These are phyloP conservation scores for Melanotaenia trifasciata DNA, from an alignment of 2,797 vertebrate species.

Conservation along the genomic window DNA sequence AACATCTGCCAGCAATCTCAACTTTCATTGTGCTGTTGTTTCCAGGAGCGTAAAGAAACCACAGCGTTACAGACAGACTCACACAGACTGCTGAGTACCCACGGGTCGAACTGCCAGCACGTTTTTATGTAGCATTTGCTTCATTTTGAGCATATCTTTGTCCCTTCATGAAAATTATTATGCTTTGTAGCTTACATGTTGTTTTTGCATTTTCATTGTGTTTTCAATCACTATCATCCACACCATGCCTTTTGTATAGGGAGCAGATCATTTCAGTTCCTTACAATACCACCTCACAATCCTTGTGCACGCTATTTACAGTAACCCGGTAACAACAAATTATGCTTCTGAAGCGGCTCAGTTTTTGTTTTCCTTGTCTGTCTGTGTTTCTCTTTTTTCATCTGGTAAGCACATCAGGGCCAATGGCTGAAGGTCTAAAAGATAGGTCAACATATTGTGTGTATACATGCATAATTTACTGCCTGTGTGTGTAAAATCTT, in stretches of 20 bases:
- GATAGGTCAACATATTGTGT: conserved; percentile 19
- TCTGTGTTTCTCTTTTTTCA: conserved; percentile 41
- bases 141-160: background rate
- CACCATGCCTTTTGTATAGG: conserved; percentile 54
- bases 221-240: conserved; percentile 69
- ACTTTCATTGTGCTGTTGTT: too few relatives aligned
- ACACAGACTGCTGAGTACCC: too few relatives aligned
- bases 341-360: conserved; percentile 31
- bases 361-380: conserved; percentile 27
- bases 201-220: too few relatives aligned
- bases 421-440: conserved; percentile 9
- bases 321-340: conserved; percentile 66
- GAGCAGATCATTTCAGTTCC: conserved; percentile 69
- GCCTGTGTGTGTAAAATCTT: conserved; percentile 20
- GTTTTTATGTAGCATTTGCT: too few relatives aligned
- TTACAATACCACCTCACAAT: conserved; percentile 58
- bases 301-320: conserved; percentile 33
- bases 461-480: background rate
- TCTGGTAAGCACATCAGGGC: conserved; percentile 40
- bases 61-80: too few relatives aligned
- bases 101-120: too few relatives aligned
- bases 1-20: too few relatives aligned
- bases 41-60: too few relatives aligned
- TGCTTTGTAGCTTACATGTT: background rate
- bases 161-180: background rate